These are phyloP conservation scores for Periphyllus acericola DNA, from an alignment of 2,888 invertebrate species.

Conservation along the genomic window DNA sequence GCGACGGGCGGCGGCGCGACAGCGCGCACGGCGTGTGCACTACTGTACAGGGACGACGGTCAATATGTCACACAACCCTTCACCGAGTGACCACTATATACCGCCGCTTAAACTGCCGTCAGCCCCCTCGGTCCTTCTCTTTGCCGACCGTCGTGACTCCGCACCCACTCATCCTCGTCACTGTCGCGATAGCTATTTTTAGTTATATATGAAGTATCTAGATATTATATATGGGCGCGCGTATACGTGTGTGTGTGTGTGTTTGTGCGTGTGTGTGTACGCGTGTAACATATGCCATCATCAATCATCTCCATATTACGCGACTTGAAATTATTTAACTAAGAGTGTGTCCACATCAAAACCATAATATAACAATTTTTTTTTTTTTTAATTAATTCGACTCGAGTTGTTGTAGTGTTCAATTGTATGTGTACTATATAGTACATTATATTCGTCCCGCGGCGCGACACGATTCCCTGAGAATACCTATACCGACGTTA, in stretches of 20 bases:
- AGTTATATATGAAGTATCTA: not conserved
- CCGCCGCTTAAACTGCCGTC: not conserved
- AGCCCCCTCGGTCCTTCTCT: not conserved
- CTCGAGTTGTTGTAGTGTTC: not conserved
- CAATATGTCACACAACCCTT: conserved; percentile 58
- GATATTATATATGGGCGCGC: conserved; percentile 23
- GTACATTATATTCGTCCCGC: too few relatives aligned
- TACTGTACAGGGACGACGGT: conserved; percentile 42
- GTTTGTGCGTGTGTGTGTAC: not conserved
- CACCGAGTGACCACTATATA: conserved; percentile 38
- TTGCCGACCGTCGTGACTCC: not conserved
- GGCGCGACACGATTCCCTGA: too few relatives aligned
- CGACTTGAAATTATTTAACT: conserved; percentile 29
- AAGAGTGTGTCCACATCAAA: not conserved
- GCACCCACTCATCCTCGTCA: conserved; percentile 24
- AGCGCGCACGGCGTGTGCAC: not conserved
- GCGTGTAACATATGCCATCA: conserved; percentile 56
- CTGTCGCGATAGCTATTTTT: conserved; percentile 38
- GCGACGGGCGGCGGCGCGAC: not conserved
- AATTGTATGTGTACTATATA: not conserved
- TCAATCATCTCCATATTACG: conserved; percentile 36
- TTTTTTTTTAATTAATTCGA: not conserved
- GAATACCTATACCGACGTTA: too few relatives aligned
- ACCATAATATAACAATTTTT: not conserved
- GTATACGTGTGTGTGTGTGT: not conserved